These are phyloP conservation scores for Euura lappo DNA, from an alignment of 1,140 invertebrate species.

Conservation along the genomic window DNA sequence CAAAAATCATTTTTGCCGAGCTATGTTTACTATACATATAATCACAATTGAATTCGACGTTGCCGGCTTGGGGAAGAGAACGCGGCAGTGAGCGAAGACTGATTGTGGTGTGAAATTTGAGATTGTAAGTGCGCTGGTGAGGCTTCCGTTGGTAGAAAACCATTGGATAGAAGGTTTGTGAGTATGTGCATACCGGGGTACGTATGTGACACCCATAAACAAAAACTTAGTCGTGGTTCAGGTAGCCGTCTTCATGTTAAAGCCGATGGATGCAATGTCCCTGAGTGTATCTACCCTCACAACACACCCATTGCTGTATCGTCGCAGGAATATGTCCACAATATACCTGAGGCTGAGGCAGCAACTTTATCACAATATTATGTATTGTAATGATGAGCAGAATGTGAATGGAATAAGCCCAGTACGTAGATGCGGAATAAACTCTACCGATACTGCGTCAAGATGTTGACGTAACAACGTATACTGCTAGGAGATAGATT, in stretches of 20 bases:
- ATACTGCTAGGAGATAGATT: too few relatives aligned
- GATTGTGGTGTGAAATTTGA: constrained; percentile 36
- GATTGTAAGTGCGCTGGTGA: neutral
- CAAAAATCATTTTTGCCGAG: neutral
- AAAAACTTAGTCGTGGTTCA: neutral
- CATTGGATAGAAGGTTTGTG: neutral
- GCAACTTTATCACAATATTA: too few relatives aligned
- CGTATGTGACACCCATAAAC: neutral
- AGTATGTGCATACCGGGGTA: neutral
- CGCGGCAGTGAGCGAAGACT: constrained; percentile 46
- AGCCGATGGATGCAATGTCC: too few relatives aligned
- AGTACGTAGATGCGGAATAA: too few relatives aligned
- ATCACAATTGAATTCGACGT: neutral
- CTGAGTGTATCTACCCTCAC: too few relatives aligned
- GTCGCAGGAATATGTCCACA: too few relatives aligned
- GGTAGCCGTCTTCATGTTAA: neutral
- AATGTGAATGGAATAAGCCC: too few relatives aligned
- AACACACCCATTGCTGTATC: too few relatives aligned
- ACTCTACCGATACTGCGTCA: too few relatives aligned
- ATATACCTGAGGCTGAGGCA: too few relatives aligned
- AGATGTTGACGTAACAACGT: too few relatives aligned
- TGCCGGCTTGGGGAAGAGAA: neutral
- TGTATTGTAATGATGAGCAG: too few relatives aligned
- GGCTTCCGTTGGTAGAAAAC: neutral
- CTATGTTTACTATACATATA: neutral